Conservation (phyloP, 2,113 vertebrate genomes). For the Myrmecobius fasciatus region DNA sequence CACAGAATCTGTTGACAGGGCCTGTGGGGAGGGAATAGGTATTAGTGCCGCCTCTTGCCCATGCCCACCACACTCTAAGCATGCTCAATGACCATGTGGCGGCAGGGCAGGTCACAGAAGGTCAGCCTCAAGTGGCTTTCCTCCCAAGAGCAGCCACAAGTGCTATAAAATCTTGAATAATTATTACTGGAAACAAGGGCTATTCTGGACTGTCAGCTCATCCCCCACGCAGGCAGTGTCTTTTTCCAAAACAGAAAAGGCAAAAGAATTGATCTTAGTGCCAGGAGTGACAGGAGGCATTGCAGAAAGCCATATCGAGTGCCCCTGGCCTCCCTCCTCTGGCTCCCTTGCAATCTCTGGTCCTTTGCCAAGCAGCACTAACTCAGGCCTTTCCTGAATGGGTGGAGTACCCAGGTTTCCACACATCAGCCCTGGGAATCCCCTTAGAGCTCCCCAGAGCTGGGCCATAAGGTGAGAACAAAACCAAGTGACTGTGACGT, state of each 20-base stretch:
- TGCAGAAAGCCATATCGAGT: not conserved
- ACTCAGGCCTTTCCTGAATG: not conserved
- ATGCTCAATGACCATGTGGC: not conserved
- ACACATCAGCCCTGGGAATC: not conserved
- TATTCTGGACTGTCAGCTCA: not conserved
- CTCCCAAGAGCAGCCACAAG: not conserved
- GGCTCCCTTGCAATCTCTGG: not conserved
- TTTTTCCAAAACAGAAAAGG: not conserved
- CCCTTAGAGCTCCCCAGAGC: not conserved
- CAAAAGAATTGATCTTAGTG: not conserved
- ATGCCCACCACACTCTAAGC: rapidly evolving
- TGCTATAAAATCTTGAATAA: not conserved
- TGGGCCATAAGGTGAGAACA: not conserved
- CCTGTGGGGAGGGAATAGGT: conserved; percentile 82
- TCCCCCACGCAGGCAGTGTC: not conserved
- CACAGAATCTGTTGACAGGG: conserved; percentile 94
- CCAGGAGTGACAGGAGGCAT: not conserved
- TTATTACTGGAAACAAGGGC: not conserved
- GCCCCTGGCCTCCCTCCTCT: not conserved
- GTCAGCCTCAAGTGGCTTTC: not conserved
- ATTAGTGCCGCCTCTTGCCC: not conserved
- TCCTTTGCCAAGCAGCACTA: not conserved
- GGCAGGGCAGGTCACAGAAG: not conserved
- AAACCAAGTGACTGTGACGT: not conserved
- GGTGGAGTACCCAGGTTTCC: not conserved